phyloP scores from a whole-genome alignment of 2,797 vertebrate species.

The Peromyscus nudipes region DNA sequence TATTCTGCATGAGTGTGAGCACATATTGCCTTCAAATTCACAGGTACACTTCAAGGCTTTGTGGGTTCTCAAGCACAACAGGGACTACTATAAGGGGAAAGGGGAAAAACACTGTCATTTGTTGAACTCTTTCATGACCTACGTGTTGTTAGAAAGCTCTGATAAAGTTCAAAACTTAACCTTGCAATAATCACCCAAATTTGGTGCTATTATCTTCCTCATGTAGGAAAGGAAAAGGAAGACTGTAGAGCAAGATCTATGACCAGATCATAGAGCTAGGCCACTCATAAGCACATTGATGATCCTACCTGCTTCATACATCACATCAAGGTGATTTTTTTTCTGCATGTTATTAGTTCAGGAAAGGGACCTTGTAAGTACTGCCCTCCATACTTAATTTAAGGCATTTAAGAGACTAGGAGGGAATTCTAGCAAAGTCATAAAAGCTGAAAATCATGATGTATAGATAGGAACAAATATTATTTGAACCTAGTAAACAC shows the following conservation, averaged over 20 bases:
- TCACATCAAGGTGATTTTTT: not conserved
- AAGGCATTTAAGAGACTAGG: not conserved
- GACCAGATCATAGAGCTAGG: not conserved
- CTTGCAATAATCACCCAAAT: not conserved
- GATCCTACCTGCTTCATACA: not conserved
- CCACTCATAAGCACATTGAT: not conserved
- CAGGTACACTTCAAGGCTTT: not conserved
- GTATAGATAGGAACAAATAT: not conserved
- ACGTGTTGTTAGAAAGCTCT: not conserved
- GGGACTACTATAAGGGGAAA: not conserved
- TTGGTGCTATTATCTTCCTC: not conserved
- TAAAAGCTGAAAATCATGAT: constrained; percentile 11
- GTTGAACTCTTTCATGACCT: not conserved
- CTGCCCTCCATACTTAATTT: not conserved
- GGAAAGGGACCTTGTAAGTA: not conserved
- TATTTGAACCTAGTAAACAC: not conserved
- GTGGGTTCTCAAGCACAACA: not conserved
- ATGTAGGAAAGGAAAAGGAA: not conserved
- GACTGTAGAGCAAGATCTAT: not conserved
- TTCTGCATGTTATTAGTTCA: not conserved
- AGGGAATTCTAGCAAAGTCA: constrained; percentile 1
- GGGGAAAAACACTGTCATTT: not conserved
- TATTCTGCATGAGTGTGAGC: not conserved
- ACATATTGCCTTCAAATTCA: not conserved
- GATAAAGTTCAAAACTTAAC: not conserved